Evolutionary conservation across 2,888 invertebrate genomes (phyloP).

Genomic region (Spodoptera exigua): DNA sequence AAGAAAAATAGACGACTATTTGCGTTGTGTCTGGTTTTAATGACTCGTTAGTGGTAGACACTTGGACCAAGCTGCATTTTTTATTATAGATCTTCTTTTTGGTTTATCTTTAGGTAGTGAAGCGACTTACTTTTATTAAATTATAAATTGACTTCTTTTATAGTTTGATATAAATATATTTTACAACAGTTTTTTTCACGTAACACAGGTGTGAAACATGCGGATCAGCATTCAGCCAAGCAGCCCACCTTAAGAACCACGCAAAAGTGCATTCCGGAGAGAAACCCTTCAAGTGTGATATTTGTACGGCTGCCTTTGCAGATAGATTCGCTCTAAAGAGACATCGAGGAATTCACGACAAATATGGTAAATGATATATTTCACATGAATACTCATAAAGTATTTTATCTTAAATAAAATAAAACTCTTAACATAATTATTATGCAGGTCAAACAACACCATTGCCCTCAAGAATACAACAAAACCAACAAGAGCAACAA

Average conservation of each 20-base stretch:
- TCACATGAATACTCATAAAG: not conserved
- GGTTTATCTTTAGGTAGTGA: too few species aligned
- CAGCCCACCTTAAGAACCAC: constrained; percentile 96
- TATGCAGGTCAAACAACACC: constrained; percentile 85
- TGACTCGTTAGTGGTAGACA: too few species aligned
- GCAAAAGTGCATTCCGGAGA: constrained; percentile 95
- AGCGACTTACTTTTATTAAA: too few species aligned
- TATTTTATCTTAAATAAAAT: not conserved
- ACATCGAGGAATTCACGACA: constrained; percentile 96
- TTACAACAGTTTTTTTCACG: not conserved
- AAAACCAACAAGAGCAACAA: constrained; percentile 73
- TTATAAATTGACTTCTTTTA: too few species aligned
- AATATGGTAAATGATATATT: constrained; percentile 90
- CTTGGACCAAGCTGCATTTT: too few species aligned
- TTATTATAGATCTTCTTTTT: too few species aligned
- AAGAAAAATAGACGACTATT: too few species aligned
- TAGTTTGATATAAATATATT: too few species aligned
- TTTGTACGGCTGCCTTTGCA: constrained; percentile 95
- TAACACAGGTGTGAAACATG: constrained; percentile 93
- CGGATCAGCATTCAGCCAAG: constrained; percentile 97
- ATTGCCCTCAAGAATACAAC: constrained; percentile 82
- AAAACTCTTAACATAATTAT: not conserved
- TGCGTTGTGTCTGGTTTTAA: too few species aligned
- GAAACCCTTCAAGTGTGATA: constrained; percentile 95
- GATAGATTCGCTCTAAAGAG: constrained; percentile 96